Percentiles rank a stretch among this genome's conserved stretches.
These are phyloP conservation scores for Adelphocoris suturalis DNA, from an alignment of 2,888 invertebrate species.

Conservation along the genomic window DNA sequence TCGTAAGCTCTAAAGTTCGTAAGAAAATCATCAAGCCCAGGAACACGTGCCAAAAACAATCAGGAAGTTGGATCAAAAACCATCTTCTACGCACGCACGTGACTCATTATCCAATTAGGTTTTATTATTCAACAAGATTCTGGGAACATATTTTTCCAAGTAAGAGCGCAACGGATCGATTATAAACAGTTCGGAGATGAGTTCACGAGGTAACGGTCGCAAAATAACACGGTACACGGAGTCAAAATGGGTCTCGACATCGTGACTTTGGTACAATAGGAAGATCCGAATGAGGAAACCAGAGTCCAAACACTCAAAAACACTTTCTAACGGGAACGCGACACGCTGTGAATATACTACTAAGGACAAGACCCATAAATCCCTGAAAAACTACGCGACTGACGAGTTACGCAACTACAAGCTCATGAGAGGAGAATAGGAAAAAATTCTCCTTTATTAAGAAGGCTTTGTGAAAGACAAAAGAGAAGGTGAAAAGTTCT, in stretches of 20 bases:
- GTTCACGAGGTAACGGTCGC: not conserved
- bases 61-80: no score
- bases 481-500: conserved; percentile 64
- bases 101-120: no score
- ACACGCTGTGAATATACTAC: conserved; percentile 45
- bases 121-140: not conserved
- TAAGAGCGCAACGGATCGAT: not conserved
- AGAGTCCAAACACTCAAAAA: conserved; percentile 18
- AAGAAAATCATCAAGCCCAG: no score
- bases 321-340: conserved; percentile 38
- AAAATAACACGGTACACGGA: conserved; percentile 11
- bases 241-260: conserved; percentile 29
- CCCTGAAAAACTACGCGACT: conserved; percentile 43
- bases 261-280: conserved; percentile 14
- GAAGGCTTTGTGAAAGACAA: conserved; percentile 64
- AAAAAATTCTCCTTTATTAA: conserved; percentile 40
- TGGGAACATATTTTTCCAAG: not conserved
- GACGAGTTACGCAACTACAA: conserved; percentile 16
- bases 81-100: no score
- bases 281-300: conserved; percentile 44
- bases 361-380: conserved; percentile 37
- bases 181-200: not conserved
- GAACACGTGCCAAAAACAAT: no score
- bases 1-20: no score
- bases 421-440: conserved; percentile 37